Evolutionary conservation across 2,888 invertebrate genomes (phyloP).

Genomic region (Eumacrocentrus americanus): DNA sequence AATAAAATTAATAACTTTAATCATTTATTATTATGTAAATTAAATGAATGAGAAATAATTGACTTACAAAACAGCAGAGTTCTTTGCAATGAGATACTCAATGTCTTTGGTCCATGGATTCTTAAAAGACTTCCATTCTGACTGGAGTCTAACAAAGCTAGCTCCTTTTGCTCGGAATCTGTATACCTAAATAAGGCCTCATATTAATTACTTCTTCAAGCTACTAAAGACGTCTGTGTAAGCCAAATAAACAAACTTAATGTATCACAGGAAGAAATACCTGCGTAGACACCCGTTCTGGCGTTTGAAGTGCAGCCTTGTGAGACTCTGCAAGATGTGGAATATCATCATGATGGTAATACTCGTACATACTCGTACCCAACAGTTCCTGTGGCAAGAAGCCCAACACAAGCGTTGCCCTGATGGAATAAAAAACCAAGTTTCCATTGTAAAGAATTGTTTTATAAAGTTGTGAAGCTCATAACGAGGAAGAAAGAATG

Average conservation of each 20-base stretch:
- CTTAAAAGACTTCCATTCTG: conserved; percentile 86
- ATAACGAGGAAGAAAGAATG: neutral
- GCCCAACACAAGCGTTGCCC: conserved; percentile 86
- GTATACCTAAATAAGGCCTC: conserved; percentile 65
- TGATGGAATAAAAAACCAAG: conserved; percentile 57
- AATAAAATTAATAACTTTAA: too few species aligned
- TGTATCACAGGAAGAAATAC: conserved; percentile 39
- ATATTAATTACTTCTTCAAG: neutral
- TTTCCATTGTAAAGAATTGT: neutral
- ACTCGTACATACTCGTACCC: conserved; percentile 92
- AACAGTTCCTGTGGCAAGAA: conserved; percentile 92
- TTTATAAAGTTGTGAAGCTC: neutral
- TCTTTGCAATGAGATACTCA: conserved; percentile 88
- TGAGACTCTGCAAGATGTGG: conserved; percentile 81
- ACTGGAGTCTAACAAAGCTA: conserved; percentile 74
- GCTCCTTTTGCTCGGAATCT: conserved; percentile 82
- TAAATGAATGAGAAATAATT: neutral
- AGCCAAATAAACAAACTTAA: neutral
- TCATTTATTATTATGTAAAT: neutral
- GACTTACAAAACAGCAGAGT: conserved; percentile 70
- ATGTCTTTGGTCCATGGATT: conserved; percentile 97
- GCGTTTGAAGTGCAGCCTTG: conserved; percentile 74
- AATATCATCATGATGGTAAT: conserved; percentile 84
- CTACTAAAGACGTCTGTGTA: neutral
- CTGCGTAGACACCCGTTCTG: conserved; percentile 70